Base-by-base conservation (phyloP, 2,113 vertebrate genomes). In the Saiga tatarica region DNA sequence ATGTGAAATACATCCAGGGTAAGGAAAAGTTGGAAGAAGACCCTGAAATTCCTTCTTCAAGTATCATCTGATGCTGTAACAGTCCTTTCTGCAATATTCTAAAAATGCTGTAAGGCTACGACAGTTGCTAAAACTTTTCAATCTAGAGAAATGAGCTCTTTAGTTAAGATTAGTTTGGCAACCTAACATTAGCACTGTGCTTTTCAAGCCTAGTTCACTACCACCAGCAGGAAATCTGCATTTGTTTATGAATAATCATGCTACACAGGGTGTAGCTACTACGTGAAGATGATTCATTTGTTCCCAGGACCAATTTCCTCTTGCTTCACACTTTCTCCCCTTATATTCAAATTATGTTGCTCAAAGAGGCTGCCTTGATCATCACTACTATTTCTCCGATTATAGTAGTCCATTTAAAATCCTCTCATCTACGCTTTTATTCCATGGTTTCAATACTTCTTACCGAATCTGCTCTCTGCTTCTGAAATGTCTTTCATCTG, bases 201-300 rank as follows among this genome's bases (percentile, higher is more conserved):
- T 98, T 96, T 97, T 89, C 71, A 94, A 97, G 60, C 67, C 94
- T 89, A 79, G 88, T 92, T 98, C 60, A 83, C 94, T 79, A 92
- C 39, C 88, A 79, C 82, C 3, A 42, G 6, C 50, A 98, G 76
- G 88, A 97, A 98, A 97, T 94, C 84, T 97, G 50, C 62, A 62
- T 96, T 96, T 94, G 86, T 96, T 96, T 96, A 96, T 96, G 97
- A 96, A 94, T 98, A 96, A 96, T 97, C 96, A 87, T 86, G 98
- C 83, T 92, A 78, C 87, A 47, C 86, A 96, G 96, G 95, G 94
- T 94, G 86, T 94, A 97, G 93, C 96, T 95, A 87, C 82, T 90
- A 87, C 30, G 26, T 87, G 93, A 97, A 87, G 96, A 96, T 98
- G 96, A 98, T 62, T 98, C 98, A 98, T 98, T 95, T 97, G 95